Evolutionary conservation across 2,113 vertebrate species (phyloP).

Genomic region (Lagopus muta): DNA sequence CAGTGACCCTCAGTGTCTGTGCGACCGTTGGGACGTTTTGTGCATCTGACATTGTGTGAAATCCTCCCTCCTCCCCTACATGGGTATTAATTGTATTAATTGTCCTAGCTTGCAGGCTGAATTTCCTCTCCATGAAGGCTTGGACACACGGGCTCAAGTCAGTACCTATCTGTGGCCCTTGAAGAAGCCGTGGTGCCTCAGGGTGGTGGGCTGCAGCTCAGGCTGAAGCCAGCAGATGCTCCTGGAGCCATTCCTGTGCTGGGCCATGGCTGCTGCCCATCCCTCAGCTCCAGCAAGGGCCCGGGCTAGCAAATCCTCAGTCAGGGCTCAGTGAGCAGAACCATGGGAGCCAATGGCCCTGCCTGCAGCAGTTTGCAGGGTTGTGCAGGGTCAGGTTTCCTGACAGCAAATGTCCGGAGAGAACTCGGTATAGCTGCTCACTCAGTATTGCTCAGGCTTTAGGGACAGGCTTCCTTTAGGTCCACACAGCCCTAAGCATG

Average conservation of each 20-base stretch:
- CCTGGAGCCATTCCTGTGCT: not conserved
- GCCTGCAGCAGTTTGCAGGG: not conserved
- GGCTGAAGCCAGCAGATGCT: not conserved
- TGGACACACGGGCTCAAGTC: not conserved
- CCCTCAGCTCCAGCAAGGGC: rapidly evolving
- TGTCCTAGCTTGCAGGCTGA: not conserved
- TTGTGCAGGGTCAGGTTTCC: not conserved
- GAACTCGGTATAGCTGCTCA: rapidly evolving
- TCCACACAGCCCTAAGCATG: not conserved
- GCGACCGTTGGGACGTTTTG: not conserved
- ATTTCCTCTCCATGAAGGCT: not conserved
- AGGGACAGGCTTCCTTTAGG: not conserved
- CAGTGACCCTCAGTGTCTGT: rapidly evolving
- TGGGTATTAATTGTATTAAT: not conserved
- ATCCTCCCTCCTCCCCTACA: not conserved
- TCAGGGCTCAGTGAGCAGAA: not conserved
- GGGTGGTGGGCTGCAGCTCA: rapidly evolving
- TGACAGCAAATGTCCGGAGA: not conserved
- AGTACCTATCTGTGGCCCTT: not conserved
- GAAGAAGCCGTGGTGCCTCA: not conserved
- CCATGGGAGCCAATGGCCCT: not conserved
- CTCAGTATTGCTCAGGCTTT: not conserved
- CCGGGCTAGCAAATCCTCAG: not conserved
- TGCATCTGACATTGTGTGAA: not conserved
- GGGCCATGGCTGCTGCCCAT: not conserved